phyloP scores from a whole-genome alignment of 2,888 invertebrate species.

The Melieria omissa region DNA sequence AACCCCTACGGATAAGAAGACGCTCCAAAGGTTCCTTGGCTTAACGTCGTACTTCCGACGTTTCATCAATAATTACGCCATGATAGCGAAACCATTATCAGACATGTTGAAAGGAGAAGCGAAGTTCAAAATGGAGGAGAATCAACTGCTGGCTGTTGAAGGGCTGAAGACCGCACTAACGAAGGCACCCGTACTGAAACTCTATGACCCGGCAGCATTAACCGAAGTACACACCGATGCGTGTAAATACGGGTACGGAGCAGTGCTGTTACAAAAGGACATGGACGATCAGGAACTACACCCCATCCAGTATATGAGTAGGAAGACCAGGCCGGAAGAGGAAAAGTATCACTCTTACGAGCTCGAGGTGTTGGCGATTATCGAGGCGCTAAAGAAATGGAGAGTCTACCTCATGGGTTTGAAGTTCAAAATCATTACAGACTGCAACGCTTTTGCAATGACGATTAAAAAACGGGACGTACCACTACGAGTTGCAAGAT shows the following conservation, averaged over 20 bases:
- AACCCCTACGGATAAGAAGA: constrained; percentile 21
- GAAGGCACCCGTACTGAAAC: constrained; percentile 34
- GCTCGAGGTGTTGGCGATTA: constrained; percentile 24
- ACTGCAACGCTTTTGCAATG: constrained; percentile 37
- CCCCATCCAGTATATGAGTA: constrained; percentile 40
- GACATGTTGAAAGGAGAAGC: constrained; percentile 46
- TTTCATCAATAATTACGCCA: constrained; percentile 39
- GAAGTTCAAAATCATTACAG: constrained; percentile 33
- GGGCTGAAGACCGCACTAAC: constrained; percentile 32
- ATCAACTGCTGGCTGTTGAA: constrained; percentile 28
- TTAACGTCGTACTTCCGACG: constrained; percentile 39
- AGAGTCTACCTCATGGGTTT: constrained; percentile 28
- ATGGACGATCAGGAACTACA: constrained; percentile 33
- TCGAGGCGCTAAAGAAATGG: constrained; percentile 33
- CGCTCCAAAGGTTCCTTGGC: constrained; percentile 34
- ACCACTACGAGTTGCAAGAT: constrained; percentile 32
- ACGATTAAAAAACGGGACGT: constrained; percentile 39
- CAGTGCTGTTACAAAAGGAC: constrained; percentile 35
- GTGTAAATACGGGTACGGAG: constrained; percentile 37
- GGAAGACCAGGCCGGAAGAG: constrained; percentile 14
- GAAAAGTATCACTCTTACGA: constrained; percentile 33
- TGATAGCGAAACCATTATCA: constrained; percentile 57
- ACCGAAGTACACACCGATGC: constrained; percentile 38
- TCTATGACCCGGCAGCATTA: constrained; percentile 31
- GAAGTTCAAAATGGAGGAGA: constrained; percentile 33